Conservation (phyloP, 2,797 vertebrate genomes). For the Oreochromis grahami region DNA sequence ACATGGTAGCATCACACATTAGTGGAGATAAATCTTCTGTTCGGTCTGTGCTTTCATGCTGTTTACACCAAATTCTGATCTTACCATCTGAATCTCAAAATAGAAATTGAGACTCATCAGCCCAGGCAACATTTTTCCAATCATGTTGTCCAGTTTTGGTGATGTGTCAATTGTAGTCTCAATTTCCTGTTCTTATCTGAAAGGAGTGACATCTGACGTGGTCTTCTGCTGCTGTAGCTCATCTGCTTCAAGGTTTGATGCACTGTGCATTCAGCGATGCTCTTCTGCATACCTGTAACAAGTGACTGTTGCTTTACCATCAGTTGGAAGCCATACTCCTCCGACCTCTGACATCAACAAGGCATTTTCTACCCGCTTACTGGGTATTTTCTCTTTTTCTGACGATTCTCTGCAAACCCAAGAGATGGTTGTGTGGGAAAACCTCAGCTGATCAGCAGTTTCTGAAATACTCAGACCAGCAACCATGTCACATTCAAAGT, state of each 20-base stretch:
- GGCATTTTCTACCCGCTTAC: background rate
- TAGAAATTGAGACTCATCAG: background rate
- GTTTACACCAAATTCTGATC: constrained; percentile 14
- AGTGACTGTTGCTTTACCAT: background rate
- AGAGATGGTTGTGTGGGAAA: background rate
- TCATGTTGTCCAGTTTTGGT: background rate
- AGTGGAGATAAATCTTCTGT: background rate
- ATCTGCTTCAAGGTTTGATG: background rate
- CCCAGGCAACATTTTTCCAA: background rate
- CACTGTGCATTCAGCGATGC: background rate
- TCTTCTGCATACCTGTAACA: background rate
- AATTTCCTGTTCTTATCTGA: background rate
- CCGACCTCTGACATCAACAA: background rate
- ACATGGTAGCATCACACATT: background rate
- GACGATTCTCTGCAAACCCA: background rate
- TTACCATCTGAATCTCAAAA: background rate
- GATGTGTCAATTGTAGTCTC: background rate
- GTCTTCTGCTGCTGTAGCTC: background rate
- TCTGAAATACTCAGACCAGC: background rate
- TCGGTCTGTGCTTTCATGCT: background rate
- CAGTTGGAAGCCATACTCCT: background rate
- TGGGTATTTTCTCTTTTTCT: background rate
- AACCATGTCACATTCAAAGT: background rate
- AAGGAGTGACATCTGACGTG: background rate
- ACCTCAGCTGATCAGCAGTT: background rate